Percentiles rank a stretch among this genome's conserved stretches.
These are phyloP conservation scores for Cercopithecus mitis DNA, from an alignment of 2,797 vertebrate genomes.

Conservation along the genomic window DNA sequence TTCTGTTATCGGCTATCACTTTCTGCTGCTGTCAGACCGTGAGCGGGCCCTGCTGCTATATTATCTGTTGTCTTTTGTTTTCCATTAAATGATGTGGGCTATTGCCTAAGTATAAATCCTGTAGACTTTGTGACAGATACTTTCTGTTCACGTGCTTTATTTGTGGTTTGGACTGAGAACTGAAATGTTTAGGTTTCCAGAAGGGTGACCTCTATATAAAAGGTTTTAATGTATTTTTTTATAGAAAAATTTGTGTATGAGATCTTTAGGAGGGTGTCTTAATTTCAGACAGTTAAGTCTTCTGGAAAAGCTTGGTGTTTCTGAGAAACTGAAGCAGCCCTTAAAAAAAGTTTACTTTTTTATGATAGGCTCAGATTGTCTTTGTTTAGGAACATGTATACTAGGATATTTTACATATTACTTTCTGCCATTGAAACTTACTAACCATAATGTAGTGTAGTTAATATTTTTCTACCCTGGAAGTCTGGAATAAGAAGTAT, in stretches of 20 bases:
- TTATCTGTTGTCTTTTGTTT: neutral
- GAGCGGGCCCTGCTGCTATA: neutral
- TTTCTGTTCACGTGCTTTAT: neutral
- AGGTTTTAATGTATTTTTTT: neutral
- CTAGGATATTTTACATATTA: neutral
- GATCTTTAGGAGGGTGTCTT: neutral
- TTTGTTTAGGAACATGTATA: neutral
- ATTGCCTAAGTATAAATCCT: neutral
- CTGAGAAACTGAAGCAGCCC: neutral
- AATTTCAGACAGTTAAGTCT: neutral
- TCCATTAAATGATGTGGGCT: neutral
- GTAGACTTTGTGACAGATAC: neutral
- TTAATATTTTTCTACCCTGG: neutral
- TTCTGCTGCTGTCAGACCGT: slow-evolving; percentile 31
- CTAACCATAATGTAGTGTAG: neutral
- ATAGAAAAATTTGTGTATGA: neutral
- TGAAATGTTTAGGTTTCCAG: neutral
- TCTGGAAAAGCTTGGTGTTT: neutral
- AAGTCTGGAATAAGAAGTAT: neutral
- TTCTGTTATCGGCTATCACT: slow-evolving; percentile 54
- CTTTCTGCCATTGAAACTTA: neutral
- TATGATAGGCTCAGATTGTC: neutral
- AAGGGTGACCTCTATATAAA: neutral
- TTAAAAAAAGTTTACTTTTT: neutral
- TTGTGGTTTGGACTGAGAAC: neutral